Base-by-base conservation (phyloP, 2,888 invertebrate genomes). In the Linhomoeus sp. region DNA sequence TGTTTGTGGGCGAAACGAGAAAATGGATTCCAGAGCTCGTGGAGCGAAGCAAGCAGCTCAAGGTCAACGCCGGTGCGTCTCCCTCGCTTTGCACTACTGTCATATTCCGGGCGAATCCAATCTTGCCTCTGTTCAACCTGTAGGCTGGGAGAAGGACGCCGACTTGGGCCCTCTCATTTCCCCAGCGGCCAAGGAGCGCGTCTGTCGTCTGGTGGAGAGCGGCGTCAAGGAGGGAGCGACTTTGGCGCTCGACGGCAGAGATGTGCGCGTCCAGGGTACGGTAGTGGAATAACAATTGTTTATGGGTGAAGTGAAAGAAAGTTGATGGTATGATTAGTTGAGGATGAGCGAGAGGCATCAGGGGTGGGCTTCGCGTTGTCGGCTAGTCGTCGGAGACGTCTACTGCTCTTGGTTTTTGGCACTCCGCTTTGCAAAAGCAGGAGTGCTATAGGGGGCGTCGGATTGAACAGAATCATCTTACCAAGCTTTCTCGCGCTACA, bases 1-100 rank as follows among this genome's bases (percentile, higher is more conserved):
- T 90, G 29, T 80, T 90, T 66, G 88, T 92, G 0, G 85, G 85
- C 55, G 82, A 87, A 56, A 77, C 92, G 0, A 78, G 78, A 56
- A 73, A 84, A 36, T 97, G 97, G 97, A 77, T 99, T 49, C 81
- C 86, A 0, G 92, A 97, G 45, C 68, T 94, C 41, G 80, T 84
- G 0, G 77, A 78, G 64, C 79, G 75, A 55, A 83, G 85, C 1
- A 76, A 76, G 61, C 77, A 77, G 49, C 71, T 90, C 44, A 85
- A 85, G 67, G 92, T 97, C 5, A 88, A 82, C 65, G 90, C 90
- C 14, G 77, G 75, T 72, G 56, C 51, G 57, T 53, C 40, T 23
- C 33, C 15, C 15, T 33, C 33, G 33, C 12, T 33, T 33, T 17
- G 35, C 23, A 15, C 22, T 35, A 29, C n/a, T 26, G n/a, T 39